Percentiles rank a stretch among this genome's conserved stretches.
Evolutionary conservation across 2,888 invertebrate genomes (phyloP).

Genomic region (Coelinius sp.): DNA sequence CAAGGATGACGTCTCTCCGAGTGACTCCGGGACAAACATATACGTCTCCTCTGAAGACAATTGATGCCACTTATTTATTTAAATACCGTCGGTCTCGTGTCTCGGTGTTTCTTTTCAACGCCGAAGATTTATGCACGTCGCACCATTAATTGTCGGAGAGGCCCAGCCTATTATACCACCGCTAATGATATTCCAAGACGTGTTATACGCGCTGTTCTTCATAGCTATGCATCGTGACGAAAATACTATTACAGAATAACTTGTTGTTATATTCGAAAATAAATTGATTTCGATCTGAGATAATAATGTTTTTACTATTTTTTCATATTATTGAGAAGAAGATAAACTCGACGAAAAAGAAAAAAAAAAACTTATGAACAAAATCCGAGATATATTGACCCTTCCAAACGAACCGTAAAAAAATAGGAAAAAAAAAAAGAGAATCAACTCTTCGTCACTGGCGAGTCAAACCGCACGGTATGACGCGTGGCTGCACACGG

Average conservation of each 20-base stretch:
- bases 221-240: constrained; percentile 40
- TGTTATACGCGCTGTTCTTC: constrained; percentile 35
- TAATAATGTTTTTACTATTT: neutral
- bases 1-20: constrained; percentile 10
- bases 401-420: constrained; percentile 27
- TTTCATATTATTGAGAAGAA: neutral
- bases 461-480: constrained; percentile 57
- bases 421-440: constrained; percentile 40
- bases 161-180: constrained; percentile 62
- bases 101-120: constrained; percentile 67
- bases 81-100: constrained; percentile 68
- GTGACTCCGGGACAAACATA: constrained; percentile 28
- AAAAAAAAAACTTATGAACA: neutral
- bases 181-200: constrained; percentile 67
- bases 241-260: constrained; percentile 28
- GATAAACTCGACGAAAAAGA: neutral
- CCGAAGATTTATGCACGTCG: constrained; percentile 69
- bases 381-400: constrained; percentile 14
- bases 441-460: constrained; percentile 29
- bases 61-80: constrained; percentile 70
- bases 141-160: constrained; percentile 67
- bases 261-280: neutral
- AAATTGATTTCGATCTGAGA: neutral
- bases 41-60: constrained; percentile 55
- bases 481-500: constrained; percentile 63